Conservation (phyloP, 2,113 vertebrate species). For the Neodontobutis hainanensis region DNA sequence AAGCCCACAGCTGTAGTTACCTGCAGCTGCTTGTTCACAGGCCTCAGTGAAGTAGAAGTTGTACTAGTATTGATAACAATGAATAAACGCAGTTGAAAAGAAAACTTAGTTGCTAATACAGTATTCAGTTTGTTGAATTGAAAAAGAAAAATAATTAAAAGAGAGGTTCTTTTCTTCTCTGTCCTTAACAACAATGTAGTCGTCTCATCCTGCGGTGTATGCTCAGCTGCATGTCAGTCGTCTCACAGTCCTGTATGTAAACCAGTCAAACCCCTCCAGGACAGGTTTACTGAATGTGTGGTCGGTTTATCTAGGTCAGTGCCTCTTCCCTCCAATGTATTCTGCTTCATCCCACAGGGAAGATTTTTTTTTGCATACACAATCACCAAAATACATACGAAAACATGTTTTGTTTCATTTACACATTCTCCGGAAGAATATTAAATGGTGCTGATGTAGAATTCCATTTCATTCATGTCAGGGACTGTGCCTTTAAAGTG, state of each 20-base stretch:
- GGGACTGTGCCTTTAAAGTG: slow-evolving; percentile 18
- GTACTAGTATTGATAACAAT: too few relatives aligned
- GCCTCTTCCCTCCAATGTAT: slow-evolving; percentile 58
- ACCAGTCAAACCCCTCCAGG: slow-evolving; percentile 78
- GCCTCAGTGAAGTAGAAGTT: too few relatives aligned
- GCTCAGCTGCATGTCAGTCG: slow-evolving; percentile 48
- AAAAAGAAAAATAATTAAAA: too few relatives aligned
- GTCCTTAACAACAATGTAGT: background rate
- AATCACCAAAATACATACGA: slow-evolving; percentile 60
- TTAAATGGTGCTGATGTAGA: slow-evolving; percentile 46
- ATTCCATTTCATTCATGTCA: slow-evolving; percentile 31
- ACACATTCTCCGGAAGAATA: slow-evolving; percentile 49
- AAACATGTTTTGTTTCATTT: slow-evolving; percentile 49
- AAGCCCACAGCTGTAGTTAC: too few relatives aligned
- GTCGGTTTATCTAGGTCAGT: slow-evolving; percentile 83
- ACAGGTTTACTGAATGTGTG: slow-evolving; percentile 76
- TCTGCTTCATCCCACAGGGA: slow-evolving; percentile 66
- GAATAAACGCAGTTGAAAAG: too few relatives aligned
- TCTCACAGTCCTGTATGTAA: slow-evolving; percentile 67
- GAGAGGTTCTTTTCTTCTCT: too few relatives aligned
- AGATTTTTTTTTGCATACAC: slow-evolving; percentile 58
- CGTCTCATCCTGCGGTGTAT: slow-evolving; percentile 38
- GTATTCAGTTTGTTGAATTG: too few relatives aligned
- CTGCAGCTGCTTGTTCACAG: too few relatives aligned
- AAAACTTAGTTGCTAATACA: too few relatives aligned